Evolutionary conservation across 2,797 vertebrate genomes (phyloP).

Genomic region (Poeciliopsis paucimaculata): DNA sequence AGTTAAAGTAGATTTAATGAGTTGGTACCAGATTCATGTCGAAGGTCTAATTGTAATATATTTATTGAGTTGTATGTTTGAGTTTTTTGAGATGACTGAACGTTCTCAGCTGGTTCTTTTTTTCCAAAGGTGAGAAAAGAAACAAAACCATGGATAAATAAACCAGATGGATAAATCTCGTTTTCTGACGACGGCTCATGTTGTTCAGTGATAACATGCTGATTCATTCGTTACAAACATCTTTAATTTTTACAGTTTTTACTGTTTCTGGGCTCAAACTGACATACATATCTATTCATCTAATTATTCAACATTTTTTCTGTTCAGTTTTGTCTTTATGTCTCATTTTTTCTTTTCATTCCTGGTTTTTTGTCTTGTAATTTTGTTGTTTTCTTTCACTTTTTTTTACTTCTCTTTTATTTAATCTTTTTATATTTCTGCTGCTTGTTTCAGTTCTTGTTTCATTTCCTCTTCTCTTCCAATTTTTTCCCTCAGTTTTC

Average conservation of each 20-base stretch:
- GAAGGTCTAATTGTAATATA: neutral
- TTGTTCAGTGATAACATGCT: conserved; percentile 1
- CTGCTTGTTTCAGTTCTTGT: neutral
- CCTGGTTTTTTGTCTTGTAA: neutral
- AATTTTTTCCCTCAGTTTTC: neutral
- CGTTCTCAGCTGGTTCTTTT: too few species aligned
- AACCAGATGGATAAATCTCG: neutral
- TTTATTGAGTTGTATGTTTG: neutral
- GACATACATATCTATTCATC: neutral
- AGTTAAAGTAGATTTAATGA: neutral
- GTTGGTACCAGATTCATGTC: neutral
- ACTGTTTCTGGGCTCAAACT: neutral
- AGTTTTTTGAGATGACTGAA: too few species aligned
- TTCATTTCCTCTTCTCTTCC: neutral
- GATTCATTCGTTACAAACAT: neutral
- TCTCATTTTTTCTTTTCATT: neutral
- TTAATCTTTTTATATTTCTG: neutral
- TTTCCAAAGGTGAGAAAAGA: too few species aligned
- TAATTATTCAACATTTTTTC: neutral
- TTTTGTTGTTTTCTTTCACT: neutral
- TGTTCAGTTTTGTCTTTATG: neutral
- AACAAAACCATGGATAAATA: too few species aligned
- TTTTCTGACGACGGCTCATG: neutral
- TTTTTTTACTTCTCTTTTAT: neutral
- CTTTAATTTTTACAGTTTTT: neutral